phyloP scores from a whole-genome alignment of 2,888 invertebrate species.

The Synanthedon tipuliformis region DNA sequence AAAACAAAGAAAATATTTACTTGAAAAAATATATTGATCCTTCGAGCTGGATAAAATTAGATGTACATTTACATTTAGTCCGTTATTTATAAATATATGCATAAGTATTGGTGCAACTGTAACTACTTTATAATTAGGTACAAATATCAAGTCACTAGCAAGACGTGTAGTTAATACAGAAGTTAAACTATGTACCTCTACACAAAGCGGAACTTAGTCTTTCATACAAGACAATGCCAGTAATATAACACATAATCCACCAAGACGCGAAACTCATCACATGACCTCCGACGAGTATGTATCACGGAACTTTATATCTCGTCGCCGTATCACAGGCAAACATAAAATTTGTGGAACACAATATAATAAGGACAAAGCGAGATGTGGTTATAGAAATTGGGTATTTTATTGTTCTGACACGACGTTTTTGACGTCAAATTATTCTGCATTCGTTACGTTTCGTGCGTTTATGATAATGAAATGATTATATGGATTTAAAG shows the following conservation, averaged over 20 bases:
- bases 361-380: conserved; percentile 13
- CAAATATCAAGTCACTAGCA: not conserved
- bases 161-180: not conserved
- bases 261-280: not conserved
- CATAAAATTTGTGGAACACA: conserved; percentile 7
- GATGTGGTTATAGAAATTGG: conserved; percentile 13
- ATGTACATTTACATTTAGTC: too few relatives aligned
- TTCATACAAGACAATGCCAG: not conserved
- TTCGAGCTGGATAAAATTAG: too few relatives aligned
- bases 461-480: not conserved
- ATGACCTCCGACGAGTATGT: not conserved
- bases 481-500: too few relatives aligned
- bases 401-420: conserved; percentile 11
- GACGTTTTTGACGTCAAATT: not conserved
- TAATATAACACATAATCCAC: not conserved
- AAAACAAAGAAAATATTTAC: too few relatives aligned
- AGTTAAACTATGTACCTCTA: not conserved
- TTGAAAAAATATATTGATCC: too few relatives aligned
- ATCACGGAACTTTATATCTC: not conserved
- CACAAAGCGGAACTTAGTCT: not conserved
- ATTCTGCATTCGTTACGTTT: not conserved
- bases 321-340: not conserved
- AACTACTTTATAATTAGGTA: not conserved
- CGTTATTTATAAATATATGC: too few relatives aligned
- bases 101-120: too few relatives aligned